Evolutionary conservation across 2,797 vertebrate genomes (phyloP).

Genomic region (Anguilla obscura): DNA sequence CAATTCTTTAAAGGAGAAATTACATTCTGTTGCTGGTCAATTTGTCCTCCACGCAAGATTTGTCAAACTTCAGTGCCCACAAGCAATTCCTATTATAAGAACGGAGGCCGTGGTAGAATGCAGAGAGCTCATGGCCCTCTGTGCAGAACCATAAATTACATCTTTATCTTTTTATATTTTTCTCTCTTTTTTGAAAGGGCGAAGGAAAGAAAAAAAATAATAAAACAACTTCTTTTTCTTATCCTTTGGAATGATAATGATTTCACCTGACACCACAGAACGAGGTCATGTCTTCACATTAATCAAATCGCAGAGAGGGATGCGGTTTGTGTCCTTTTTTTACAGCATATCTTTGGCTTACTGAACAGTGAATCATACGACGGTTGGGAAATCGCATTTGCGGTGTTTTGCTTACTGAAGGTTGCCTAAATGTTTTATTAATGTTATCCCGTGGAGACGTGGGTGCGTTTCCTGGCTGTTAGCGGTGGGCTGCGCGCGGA

Average conservation of each 20-base stretch:
- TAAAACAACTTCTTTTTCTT: slow-evolving; percentile 72
- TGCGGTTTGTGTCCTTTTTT: not conserved
- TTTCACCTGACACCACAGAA: not conserved
- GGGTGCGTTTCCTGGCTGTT: not conserved
- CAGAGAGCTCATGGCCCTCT: slow-evolving; percentile 50
- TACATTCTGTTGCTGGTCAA: slow-evolving; percentile 64
- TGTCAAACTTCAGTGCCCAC: slow-evolving; percentile 63
- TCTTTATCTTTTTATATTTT: slow-evolving; percentile 65
- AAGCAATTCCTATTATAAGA: slow-evolving; percentile 59
- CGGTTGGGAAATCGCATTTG: not conserved
- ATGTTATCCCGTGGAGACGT: not conserved
- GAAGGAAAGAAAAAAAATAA: not conserved
- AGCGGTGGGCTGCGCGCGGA: not conserved
- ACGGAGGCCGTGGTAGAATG: slow-evolving; percentile 49
- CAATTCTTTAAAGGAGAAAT: slow-evolving; percentile 64
- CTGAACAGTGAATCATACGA: not conserved
- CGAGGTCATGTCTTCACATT: slow-evolving; percentile 58
- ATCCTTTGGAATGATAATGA: slow-evolving; percentile 55
- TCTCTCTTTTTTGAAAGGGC: slow-evolving; percentile 61
- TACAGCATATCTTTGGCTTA: not conserved
- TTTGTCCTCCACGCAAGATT: slow-evolving; percentile 68
- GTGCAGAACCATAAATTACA: slow-evolving; percentile 70
- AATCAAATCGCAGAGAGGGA: slow-evolving; percentile 59
- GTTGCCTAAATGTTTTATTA: slow-evolving; percentile 22
- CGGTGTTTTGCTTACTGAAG: not conserved